phyloP scores from a whole-genome alignment of 1,140 invertebrate species.

The Drosophila rufa region DNA sequence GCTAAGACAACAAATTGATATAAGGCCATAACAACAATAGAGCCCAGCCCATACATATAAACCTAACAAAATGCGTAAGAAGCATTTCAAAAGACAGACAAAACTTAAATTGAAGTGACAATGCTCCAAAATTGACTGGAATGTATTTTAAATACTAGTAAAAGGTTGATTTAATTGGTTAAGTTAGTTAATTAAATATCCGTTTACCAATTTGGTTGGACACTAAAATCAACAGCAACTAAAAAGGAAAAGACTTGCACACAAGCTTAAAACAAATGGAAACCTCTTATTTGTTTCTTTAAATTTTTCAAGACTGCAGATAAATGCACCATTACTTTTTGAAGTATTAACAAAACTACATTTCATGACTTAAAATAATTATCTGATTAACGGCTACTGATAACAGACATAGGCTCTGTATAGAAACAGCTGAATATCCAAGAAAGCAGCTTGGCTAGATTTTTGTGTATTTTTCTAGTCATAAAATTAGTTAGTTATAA shows the following conservation, averaged over 20 bases:
- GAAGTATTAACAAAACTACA: no score
- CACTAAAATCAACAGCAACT: neutral
- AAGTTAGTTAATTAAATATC: constrained; percentile 5
- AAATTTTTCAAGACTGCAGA: no score
- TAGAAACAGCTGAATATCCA: no score
- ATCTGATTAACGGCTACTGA: no score
- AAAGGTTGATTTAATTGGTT: constrained; percentile 10
- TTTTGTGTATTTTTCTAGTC: no score
- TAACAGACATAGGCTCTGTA: no score
- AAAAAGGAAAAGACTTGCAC: neutral
- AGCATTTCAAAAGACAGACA: neutral
- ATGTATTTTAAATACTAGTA: neutral
- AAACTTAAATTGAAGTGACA: constrained; percentile 11
- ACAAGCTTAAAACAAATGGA: neutral
- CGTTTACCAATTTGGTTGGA: neutral
- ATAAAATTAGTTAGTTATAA: neutral
- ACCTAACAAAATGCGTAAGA: constrained; percentile 15
- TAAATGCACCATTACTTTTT: no score
- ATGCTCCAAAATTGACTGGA: constrained; percentile 24
- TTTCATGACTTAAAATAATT: no score
- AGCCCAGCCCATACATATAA: constrained; percentile 26
- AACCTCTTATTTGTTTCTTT: no score
- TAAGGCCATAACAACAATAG: constrained; percentile 48
- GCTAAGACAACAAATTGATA: constrained; percentile 41
- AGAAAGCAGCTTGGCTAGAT: no score